Evolutionary conservation across 2,113 vertebrate genomes (phyloP).

Genomic region (Peucedramus taeniatus): DNA sequence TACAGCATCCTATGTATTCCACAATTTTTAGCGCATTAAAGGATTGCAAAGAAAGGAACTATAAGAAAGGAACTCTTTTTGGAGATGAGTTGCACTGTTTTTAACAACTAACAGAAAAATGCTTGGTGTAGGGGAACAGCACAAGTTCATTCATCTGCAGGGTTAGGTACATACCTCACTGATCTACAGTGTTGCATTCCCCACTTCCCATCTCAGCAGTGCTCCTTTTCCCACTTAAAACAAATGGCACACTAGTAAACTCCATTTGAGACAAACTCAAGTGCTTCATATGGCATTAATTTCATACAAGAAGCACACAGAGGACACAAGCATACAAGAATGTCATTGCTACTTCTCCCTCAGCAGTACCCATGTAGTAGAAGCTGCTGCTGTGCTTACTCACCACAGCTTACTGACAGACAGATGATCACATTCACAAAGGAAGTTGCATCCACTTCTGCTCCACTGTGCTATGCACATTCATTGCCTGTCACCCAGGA

Average conservation of each 20-base stretch:
- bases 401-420: background rate
- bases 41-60: background rate
- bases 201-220: rapidly evolving
- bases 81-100: background rate
- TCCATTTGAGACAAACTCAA: background rate
- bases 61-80: rapidly evolving
- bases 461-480: rapidly evolving
- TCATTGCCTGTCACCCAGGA: background rate
- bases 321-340: background rate
- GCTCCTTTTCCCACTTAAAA: background rate
- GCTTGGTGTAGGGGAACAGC: background rate
- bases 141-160: rapidly evolving
- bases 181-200: rapidly evolving
- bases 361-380: background rate
- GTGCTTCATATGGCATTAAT: background rate
- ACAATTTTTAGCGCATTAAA: background rate
- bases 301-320: background rate
- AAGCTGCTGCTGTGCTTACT: background rate
- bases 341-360: background rate
- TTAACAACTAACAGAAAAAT: background rate
- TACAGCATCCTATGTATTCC: rapidly evolving
- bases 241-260: rapidly evolving
- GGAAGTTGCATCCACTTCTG: background rate
- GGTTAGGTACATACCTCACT: background rate
- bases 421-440: background rate